phyloP scores from a whole-genome alignment of 2,797 vertebrate genomes.

The Manis crassicaudata region DNA sequence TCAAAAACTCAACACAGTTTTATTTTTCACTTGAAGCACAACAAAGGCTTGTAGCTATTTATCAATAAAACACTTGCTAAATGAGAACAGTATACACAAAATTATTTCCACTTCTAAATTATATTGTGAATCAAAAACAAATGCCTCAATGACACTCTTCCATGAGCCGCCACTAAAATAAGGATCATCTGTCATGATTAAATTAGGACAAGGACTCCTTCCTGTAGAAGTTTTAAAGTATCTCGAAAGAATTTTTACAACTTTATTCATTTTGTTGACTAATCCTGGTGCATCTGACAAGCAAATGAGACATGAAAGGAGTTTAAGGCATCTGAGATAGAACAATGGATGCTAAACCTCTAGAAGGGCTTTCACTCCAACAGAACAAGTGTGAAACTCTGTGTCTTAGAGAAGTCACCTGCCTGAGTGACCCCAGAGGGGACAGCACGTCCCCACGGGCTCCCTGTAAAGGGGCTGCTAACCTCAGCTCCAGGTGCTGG shows the following conservation, averaged over 20 bases:
- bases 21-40: slow-evolving; percentile 38
- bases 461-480: neutral
- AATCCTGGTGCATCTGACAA: neutral
- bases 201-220: slow-evolving; percentile 48
- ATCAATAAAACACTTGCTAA: slow-evolving; percentile 65
- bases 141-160: slow-evolving; percentile 48
- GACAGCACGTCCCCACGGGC: neutral
- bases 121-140: slow-evolving; percentile 54
- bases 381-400: neutral
- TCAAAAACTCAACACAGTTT: neutral
- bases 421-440: neutral
- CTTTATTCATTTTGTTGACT: slow-evolving; percentile 61
- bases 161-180: slow-evolving; percentile 53
- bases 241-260: slow-evolving; percentile 63
- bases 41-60: slow-evolving; percentile 47
- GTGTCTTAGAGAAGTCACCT: neutral
- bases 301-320: neutral
- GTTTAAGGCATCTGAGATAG: neutral
- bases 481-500: neutral
- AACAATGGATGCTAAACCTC: neutral
- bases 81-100: slow-evolving; percentile 38
- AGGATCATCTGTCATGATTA: slow-evolving; percentile 33
- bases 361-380: neutral
- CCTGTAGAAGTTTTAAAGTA: slow-evolving; percentile 55
- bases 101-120: slow-evolving; percentile 59